Evolutionary conservation across 1,140 invertebrate species (phyloP).

Genomic region (Anagrus nilaparvatae): DNA sequence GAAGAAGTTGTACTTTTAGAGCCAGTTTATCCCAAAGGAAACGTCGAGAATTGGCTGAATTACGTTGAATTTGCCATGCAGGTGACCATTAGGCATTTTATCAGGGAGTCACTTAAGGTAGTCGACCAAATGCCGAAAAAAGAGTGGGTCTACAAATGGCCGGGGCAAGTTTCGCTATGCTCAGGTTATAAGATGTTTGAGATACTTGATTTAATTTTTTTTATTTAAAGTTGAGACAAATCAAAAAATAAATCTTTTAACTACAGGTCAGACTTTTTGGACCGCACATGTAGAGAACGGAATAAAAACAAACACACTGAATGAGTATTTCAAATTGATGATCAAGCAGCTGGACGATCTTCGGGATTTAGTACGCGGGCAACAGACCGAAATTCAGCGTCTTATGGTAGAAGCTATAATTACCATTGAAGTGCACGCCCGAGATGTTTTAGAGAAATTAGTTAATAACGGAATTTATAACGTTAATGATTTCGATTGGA

Average conservation of each 20-base stretch:
- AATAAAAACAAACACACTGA: conserved; percentile 38
- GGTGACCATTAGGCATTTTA: conserved; percentile 43
- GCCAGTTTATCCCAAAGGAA: conserved; percentile 56
- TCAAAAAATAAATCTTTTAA: no score
- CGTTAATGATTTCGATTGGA: conserved; percentile 71
- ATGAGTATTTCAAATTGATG: conserved; percentile 39
- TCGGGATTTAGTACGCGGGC: conserved; percentile 50
- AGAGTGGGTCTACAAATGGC: conserved; percentile 64
- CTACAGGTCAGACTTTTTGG: conserved; percentile 53
- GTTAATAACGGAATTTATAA: conserved; percentile 49
- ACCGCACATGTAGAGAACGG: conserved; percentile 50
- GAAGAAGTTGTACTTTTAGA: conserved; percentile 56
- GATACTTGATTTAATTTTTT: no score
- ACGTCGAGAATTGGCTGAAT: conserved; percentile 71
- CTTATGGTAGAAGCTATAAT: conserved; percentile 55
- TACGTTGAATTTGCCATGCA: conserved; percentile 59
- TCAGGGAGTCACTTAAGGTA: conserved; percentile 44
- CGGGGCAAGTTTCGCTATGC: conserved; percentile 66
- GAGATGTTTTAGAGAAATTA: conserved; percentile 55
- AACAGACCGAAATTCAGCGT: conserved; percentile 56
- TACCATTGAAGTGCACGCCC: conserved; percentile 59
- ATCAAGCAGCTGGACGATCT: conserved; percentile 50
- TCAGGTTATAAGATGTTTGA: no score
- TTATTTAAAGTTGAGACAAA: no score
- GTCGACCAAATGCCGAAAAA: conserved; percentile 42